Conservation (phyloP, 2,113 vertebrate genomes). For the Orientallactaga bullata region DNA sequence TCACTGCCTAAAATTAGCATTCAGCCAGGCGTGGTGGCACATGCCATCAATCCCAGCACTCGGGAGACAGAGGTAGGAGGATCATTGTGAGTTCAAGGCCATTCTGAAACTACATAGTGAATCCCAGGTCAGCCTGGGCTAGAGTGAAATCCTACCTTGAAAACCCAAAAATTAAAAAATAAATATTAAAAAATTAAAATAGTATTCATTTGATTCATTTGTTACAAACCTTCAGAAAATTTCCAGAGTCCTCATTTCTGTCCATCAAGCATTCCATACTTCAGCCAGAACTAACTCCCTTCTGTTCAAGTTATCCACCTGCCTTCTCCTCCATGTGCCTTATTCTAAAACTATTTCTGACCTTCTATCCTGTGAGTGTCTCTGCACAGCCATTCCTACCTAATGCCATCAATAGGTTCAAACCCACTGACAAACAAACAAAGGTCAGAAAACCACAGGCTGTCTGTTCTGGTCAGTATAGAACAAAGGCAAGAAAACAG, state of each 20-base stretch:
- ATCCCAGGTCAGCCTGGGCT: too few relatives aligned
- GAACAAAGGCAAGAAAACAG: neutral
- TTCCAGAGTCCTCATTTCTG: slow-evolving; percentile 39
- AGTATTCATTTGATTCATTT: neutral
- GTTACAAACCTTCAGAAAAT: neutral
- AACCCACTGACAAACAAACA: slow-evolving; percentile 32
- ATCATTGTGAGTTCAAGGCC: too few relatives aligned
- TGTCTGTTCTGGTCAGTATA: neutral
- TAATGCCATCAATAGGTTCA: slow-evolving; percentile 14
- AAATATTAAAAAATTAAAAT: too few relatives aligned
- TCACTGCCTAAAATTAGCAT: neutral
- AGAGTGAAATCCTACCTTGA: too few relatives aligned
- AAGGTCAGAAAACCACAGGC: neutral
- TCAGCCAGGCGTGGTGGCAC: neutral
- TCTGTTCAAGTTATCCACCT: neutral
- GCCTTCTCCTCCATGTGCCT: neutral
- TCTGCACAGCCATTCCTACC: neutral
- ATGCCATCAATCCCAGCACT: too few relatives aligned
- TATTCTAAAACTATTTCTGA: neutral
- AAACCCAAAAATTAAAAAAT: too few relatives aligned
- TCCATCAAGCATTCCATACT: neutral
- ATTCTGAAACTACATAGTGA: too few relatives aligned
- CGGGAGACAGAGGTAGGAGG: too few relatives aligned
- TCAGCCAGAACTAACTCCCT: slow-evolving; percentile 17
- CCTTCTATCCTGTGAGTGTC: slow-evolving; percentile 27